These are phyloP conservation scores for Rhagoletis pomonella DNA, from an alignment of 1,140 invertebrate species.

Conservation along the genomic window DNA sequence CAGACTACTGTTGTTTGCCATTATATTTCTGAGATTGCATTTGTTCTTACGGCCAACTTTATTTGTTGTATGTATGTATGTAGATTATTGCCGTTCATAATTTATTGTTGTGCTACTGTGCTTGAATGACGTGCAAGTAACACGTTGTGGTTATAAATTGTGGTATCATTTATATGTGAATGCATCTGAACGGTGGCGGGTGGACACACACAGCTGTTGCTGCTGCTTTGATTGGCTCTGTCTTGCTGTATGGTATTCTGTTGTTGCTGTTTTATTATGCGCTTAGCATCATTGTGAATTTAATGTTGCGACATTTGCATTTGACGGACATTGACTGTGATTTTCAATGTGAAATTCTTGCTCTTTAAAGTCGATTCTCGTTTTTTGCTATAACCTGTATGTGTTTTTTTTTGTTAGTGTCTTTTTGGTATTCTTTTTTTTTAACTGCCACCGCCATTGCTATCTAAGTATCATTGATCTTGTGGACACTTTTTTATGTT, in stretches of 20 bases:
- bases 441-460: no score
- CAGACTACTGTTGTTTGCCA: neutral
- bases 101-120: constrained; percentile 15
- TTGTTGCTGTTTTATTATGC: neutral
- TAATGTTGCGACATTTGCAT: constrained; percentile 29
- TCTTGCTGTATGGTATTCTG: neutral
- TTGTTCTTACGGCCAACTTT: neutral
- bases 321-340: constrained; percentile 27
- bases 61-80: neutral
- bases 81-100: neutral
- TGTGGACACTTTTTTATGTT: no score
- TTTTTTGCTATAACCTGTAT: neutral
- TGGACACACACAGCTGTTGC: neutral
- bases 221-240: neutral
- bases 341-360: neutral
- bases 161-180: no score
- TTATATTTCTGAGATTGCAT: neutral
- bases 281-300: neutral
- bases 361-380: neutral
- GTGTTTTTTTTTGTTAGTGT: neutral
- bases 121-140: neutral
- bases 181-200: no score
- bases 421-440: neutral
- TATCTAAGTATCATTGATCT: no score
- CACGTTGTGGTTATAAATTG: neutral